Percentiles rank a stretch among this genome's conserved stretches.
phyloP scores from a whole-genome alignment of 2,113 vertebrate species.

The Bos javanicus region DNA sequence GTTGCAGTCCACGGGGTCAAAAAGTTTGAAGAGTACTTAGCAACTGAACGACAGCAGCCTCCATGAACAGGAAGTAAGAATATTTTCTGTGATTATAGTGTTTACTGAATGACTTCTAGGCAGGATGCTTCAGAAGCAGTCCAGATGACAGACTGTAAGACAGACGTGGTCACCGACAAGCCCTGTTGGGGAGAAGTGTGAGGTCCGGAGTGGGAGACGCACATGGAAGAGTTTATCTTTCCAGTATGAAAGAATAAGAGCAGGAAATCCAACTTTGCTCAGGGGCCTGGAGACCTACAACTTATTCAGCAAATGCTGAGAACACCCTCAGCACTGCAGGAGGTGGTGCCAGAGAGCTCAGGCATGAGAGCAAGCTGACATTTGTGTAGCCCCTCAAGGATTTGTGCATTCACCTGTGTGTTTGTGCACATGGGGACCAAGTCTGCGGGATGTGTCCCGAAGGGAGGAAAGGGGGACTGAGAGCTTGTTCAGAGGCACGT shows the following conservation, averaged over 20 bases:
- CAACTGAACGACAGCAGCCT: not conserved
- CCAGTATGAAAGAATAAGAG: not conserved
- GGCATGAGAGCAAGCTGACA: not conserved
- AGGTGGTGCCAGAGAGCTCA: constrained; percentile 45
- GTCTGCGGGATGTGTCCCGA: not conserved
- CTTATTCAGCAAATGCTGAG: not conserved
- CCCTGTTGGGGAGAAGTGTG: not conserved
- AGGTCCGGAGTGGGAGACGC: not conserved
- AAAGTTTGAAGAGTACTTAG: not conserved
- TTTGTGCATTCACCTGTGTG: not conserved
- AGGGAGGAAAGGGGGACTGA: not conserved
- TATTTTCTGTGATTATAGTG: not conserved
- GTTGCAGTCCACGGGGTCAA: not conserved
- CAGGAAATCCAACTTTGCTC: not conserved
- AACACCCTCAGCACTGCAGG: not conserved
- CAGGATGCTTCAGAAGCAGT: not conserved
- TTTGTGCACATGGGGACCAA: not conserved
- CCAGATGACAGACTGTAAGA: not conserved
- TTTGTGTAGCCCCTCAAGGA: not conserved
- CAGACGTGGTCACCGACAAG: not conserved
- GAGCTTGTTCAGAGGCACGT: not conserved
- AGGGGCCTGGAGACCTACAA: not conserved
- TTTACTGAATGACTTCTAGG: not conserved
- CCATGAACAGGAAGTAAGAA: not conserved
- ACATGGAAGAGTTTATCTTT: not conserved